These are phyloP conservation scores for Aselliscus stoliczkanus DNA, from an alignment of 2,797 vertebrate genomes.

Conservation along the genomic window DNA sequence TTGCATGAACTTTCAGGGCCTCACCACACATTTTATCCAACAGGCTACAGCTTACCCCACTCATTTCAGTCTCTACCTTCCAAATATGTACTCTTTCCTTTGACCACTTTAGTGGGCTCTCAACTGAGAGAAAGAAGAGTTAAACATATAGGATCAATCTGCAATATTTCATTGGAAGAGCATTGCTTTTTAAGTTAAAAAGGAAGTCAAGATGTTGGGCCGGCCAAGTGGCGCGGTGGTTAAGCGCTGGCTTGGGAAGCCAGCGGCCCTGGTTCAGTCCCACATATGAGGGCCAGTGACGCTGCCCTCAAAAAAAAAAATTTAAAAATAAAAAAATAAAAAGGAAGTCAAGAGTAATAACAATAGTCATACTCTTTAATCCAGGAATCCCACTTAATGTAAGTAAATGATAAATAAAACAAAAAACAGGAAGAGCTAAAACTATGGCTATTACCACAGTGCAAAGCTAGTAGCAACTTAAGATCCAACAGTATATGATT, in stretches of 20 bases:
- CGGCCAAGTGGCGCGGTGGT: too few species aligned
- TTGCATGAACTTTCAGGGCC: neutral
- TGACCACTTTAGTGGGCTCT: neutral
- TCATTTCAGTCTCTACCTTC: fast-evolving
- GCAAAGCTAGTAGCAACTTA: neutral
- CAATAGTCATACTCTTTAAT: neutral
- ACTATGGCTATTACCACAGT: neutral
- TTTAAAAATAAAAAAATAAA: too few species aligned
- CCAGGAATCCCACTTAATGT: neutral
- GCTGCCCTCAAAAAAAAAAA: too few species aligned
- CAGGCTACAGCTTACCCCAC: neutral
- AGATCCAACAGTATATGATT: neutral
- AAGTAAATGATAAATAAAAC: neutral
- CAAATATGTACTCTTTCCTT: neutral
- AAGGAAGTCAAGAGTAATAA: neutral
- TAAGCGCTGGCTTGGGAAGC: too few species aligned
- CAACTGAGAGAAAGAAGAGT: neutral
- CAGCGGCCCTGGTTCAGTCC: too few species aligned
- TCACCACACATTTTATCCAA: neutral
- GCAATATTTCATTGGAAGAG: neutral
- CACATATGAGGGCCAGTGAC: too few species aligned
- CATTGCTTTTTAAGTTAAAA: neutral
- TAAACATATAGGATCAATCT: neutral
- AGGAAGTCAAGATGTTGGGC: too few species aligned
- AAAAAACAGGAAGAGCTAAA: neutral